These are phyloP conservation scores for Monochamus saltuarius DNA, from an alignment of 1,140 invertebrate genomes.

Conservation along the genomic window DNA sequence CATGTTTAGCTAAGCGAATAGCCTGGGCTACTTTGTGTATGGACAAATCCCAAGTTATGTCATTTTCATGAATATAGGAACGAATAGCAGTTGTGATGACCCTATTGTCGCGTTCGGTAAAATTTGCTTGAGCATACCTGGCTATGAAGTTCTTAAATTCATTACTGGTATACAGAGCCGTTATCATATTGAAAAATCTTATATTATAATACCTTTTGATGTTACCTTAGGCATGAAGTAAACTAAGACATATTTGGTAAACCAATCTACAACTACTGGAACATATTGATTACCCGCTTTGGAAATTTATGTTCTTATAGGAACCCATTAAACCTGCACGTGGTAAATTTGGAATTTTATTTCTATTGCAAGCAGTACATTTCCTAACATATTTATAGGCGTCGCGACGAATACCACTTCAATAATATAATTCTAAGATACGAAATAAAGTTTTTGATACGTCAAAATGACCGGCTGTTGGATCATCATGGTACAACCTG, in stretches of 20 bases:
- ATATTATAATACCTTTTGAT: slow-evolving; percentile 23
- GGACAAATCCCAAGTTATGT: slow-evolving; percentile 22
- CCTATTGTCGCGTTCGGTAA: slow-evolving; percentile 24
- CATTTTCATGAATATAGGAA: slow-evolving; percentile 22
- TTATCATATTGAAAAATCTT: slow-evolving; percentile 28
- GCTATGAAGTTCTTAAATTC: slow-evolving; percentile 20
- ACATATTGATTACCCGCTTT: slow-evolving; percentile 23
- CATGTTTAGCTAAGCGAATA: slow-evolving; percentile 25
- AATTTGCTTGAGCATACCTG: slow-evolving; percentile 20
- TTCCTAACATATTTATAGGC: background rate
- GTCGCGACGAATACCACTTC: slow-evolving; percentile 6
- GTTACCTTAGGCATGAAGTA: slow-evolving; percentile 20
- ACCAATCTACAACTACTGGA: slow-evolving; percentile 23
- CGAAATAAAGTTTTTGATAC: slow-evolving; percentile 32
- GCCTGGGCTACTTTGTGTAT: slow-evolving; percentile 18
- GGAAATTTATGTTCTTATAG: slow-evolving; percentile 21
- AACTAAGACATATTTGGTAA: slow-evolving; percentile 27
- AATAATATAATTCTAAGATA: slow-evolving; percentile 14
- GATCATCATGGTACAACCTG: slow-evolving; percentile 27
- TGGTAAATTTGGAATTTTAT: slow-evolving; percentile 16
- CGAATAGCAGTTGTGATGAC: slow-evolving; percentile 23
- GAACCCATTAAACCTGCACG: slow-evolving; percentile 21
- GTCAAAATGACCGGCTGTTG: slow-evolving; percentile 34
- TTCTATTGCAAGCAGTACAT: background rate
- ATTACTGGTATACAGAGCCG: slow-evolving; percentile 14